Conservation (phyloP, 2,113 vertebrate species). For the Pangasianodon gigas region DNA sequence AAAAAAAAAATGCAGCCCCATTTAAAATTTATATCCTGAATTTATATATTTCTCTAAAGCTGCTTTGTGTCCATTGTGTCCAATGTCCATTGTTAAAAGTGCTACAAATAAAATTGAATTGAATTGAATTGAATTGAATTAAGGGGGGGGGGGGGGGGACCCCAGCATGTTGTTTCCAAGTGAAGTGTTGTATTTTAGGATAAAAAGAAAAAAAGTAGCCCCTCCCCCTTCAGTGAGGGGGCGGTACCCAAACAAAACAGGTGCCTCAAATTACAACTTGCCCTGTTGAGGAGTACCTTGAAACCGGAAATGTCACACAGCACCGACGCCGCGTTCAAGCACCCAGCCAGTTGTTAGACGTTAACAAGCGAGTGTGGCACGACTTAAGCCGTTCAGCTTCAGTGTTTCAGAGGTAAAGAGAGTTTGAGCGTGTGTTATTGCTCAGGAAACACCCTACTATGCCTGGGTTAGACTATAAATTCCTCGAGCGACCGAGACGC, state of each 20-base stretch:
- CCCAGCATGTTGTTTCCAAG: neutral
- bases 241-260: neutral
- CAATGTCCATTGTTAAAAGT: too few species aligned
- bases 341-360: too few species aligned
- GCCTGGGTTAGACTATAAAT: slow-evolving; percentile 97
- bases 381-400: neutral
- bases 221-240: neutral
- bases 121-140: too few species aligned
- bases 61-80: too few species aligned
- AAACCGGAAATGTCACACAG: slow-evolving; percentile 31
- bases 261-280: neutral
- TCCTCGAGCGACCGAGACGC: slow-evolving; percentile 92
- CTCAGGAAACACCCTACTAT: slow-evolving; percentile 61
- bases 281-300: neutral
- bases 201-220: neutral
- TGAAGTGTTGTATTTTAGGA: neutral
- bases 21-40: too few species aligned
- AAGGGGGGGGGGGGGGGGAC: too few species aligned
- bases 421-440: accelerated
- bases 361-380: neutral
- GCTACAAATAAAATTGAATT: too few species aligned
- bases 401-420: neutral
- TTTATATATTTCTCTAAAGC: too few species aligned
- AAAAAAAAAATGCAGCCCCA: too few species aligned
- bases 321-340: neutral